Conservation (phyloP, 2,113 vertebrate genomes). For the Bungarus multicinctus region DNA sequence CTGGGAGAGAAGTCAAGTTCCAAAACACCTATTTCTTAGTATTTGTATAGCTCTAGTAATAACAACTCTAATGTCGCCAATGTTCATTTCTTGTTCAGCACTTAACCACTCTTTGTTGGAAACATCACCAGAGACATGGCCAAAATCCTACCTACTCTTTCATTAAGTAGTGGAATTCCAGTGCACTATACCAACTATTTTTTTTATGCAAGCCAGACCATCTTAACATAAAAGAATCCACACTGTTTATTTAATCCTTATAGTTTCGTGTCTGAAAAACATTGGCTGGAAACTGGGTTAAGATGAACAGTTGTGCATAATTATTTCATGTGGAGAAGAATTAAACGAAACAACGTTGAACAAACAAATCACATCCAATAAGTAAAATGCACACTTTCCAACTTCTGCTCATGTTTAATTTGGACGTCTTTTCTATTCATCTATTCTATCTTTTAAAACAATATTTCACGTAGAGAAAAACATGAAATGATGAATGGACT, state of each 20-base stretch:
- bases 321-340: slow-evolving; percentile 7
- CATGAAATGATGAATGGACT: slow-evolving; percentile 34
- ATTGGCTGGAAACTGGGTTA: slow-evolving; percentile 23
- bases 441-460: slow-evolving; percentile 30
- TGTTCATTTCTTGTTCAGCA: slow-evolving; percentile 32
- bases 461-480: slow-evolving; percentile 18
- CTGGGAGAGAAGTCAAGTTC: background rate
- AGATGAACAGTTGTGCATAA: slow-evolving; percentile 34
- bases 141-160: slow-evolving; percentile 54
- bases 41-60: slow-evolving; percentile 18
- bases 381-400: slow-evolving; percentile 2
- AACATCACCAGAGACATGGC: slow-evolving; percentile 41
- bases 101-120: slow-evolving; percentile 46
- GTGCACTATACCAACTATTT: background rate
- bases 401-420: slow-evolving; percentile 27
- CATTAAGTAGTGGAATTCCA: slow-evolving; percentile 52
- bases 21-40: background rate
- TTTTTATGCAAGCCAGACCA: slow-evolving; percentile 44
- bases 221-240: slow-evolving; percentile 47
- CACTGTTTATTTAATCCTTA: slow-evolving; percentile 41
- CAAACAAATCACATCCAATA: slow-evolving; percentile 10
- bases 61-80: slow-evolving; percentile 34
- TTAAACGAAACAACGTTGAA: background rate
- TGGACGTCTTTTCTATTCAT: slow-evolving; percentile 33
- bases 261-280: slow-evolving; percentile 53